Evolutionary conservation across 1,140 invertebrate species (phyloP), one percentile per base, ranked within the genome.

Genomic region (Hermetia illucens): DNA sequence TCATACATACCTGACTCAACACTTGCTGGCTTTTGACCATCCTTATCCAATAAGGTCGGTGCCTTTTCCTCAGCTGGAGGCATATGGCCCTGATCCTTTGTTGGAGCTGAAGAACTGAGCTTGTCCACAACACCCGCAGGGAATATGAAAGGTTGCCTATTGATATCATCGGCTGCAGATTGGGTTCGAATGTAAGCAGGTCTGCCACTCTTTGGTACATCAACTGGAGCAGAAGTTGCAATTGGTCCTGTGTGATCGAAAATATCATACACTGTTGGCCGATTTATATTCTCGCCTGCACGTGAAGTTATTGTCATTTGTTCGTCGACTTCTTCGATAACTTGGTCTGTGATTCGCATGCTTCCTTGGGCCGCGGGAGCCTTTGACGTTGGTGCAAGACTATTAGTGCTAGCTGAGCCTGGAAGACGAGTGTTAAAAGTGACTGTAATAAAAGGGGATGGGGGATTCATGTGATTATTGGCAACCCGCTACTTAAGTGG

Each of bases 261-360:
- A 38, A 70, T 59, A 45, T 65, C 68, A 52, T 67, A 68, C 15
- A 71, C 66, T 44, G 64, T 65, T 21, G 74, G 74, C 25, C 70
- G 48, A 51, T 61, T 38, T 49, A 72, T 59, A 21, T 67, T 49
- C 60, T 72, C 56, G 49, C 65, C 45, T 10, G 69, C 67, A 62
- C 76, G 75, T 12, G 80, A 82, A 1, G 73, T 82, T 33, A 82
- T 75, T 3, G 82, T 85, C 42, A 73, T 65, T 52, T 85, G 81
- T 49, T 86, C 82, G 44, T 85, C 82, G 0, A 84, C 77, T 54
- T 86, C 82, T 52, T 85, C 81, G 19, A 84, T 86, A 3, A 84
- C 75, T 44, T 80, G 74, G 46, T 77, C 72, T 0, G 78, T 71
- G 13, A 86, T 79, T 44, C 74, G 70, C 64, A 77, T 74, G 22